Evolutionary conservation across 2,888 invertebrate genomes (phyloP), one percentile per base, ranked within the genome.

Genomic region (Hydraecia micacea): DNA sequence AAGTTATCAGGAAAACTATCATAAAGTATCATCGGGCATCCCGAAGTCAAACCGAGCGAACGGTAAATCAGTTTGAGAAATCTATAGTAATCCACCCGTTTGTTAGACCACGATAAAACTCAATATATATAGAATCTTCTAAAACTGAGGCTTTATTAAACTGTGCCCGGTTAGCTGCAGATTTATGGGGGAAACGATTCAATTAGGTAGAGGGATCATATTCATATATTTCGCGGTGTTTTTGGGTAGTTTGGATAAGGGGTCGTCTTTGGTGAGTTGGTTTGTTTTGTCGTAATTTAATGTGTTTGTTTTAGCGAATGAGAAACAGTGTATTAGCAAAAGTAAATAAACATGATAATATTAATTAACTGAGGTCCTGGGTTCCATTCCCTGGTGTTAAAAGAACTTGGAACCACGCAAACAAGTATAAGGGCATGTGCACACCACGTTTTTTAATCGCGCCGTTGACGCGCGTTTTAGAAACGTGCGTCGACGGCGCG

Each of bases 121-220:
- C 91, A 90, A 93, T 92, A 92, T 92, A 92, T 93, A 91, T 88
- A 86, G 90, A 90, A 91, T 92, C 92, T 92, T 92, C 91, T 91
- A 89, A 91, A 90, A 91, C 90, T 91, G 88, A 88, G 89, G 88
- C 89, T 91, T 89, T 92, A 92, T 92, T 92, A 92, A 92, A 88
- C 81, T 77, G 72, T 70, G 75, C 52, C 32, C 69, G 89, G 89
- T 87, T 82, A 73, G 75, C 80, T 67, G 66, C 65, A 90, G 92
- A 93, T 93, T 92, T 93, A 92, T 92, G 80, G 78, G 84, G 86
- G 82, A 86, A 83, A 85, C 88, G 87, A 91, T 92, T 92, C 91
- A 91, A 92, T 92, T 92, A 91, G 87, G 83, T 88, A 82, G 79
- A 79, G 80, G 85, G 90, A 89, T 91, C 86, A 91, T 91, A 91